These are phyloP conservation scores for Adelognathus sp. DNA, from an alignment of 2,888 invertebrate genomes.

Conservation along the genomic window DNA sequence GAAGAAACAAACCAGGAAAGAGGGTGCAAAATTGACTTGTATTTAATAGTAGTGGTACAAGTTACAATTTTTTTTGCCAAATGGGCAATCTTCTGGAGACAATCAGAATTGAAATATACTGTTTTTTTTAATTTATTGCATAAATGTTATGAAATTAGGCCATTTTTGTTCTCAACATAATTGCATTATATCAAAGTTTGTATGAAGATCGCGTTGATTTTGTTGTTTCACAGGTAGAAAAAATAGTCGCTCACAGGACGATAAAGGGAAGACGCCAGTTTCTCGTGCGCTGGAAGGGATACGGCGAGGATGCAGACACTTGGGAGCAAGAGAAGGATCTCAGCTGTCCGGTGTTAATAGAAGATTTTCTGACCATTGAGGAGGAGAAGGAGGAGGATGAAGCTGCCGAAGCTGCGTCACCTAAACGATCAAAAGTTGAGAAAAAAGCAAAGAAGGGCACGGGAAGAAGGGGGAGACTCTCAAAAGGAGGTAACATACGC, in stretches of 20 bases:
- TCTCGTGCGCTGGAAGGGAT: constrained; percentile 91
- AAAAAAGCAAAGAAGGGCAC: constrained; percentile 48
- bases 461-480: constrained; percentile 28
- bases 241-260: constrained; percentile 87
- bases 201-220: too few relatives aligned
- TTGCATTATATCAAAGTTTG: too few relatives aligned
- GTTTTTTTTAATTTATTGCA: too few relatives aligned
- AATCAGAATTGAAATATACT: too few relatives aligned
- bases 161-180: too few relatives aligned
- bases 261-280: constrained; percentile 87
- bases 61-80: too few relatives aligned
- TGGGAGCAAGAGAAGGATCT: constrained; percentile 90
- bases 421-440: constrained; percentile 42
- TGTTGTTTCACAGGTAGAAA: constrained; percentile 84
- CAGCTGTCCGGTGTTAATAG: constrained; percentile 87
- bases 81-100: too few relatives aligned
- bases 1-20: too few relatives aligned
- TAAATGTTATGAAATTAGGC: too few relatives aligned
- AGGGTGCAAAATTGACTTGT: too few relatives aligned
- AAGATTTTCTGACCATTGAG: constrained; percentile 80
- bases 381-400: constrained; percentile 62
- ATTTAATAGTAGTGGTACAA: too few relatives aligned
- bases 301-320: constrained; percentile 86
- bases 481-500: constrained; percentile 31
- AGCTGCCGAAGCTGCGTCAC: not conserved